phyloP scores from a whole-genome alignment of 2,113 vertebrate species.

The Stictonetta naevosa region DNA sequence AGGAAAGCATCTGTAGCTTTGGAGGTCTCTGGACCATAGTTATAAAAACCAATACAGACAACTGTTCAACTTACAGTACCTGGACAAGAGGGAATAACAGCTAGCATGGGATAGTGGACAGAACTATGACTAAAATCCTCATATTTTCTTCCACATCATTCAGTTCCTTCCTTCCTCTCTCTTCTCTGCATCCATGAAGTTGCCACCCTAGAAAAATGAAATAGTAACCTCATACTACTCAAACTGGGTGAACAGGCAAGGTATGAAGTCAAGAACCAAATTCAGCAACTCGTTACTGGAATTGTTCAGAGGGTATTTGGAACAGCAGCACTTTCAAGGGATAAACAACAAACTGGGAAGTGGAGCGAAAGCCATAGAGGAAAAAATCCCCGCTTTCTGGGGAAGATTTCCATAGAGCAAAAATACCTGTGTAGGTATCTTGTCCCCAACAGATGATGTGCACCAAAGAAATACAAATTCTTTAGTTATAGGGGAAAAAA shows the following conservation, averaged over 20 bases:
- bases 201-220: neutral
- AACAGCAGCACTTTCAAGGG: conserved; percentile 2
- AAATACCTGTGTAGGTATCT: neutral
- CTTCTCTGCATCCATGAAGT: neutral
- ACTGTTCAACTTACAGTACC: neutral
- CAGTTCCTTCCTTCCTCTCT: neutral
- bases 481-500: neutral
- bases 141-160: neutral
- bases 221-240: neutral
- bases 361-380: neutral
- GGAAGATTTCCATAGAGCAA: neutral
- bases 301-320: neutral
- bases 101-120: fast-evolving
- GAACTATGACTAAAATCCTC: neutral
- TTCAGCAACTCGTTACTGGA: neutral
- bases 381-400: neutral
- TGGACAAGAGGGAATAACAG: neutral
- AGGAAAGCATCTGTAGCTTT: neutral
- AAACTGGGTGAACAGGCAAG: neutral
- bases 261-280: neutral
- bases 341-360: neutral
- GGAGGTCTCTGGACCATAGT: neutral
- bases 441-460: neutral
- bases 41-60: neutral
- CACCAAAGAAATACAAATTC: neutral